Evolutionary conservation across 1,140 invertebrate species (phyloP), one percentile per base, ranked within the genome.

Genomic region (Choristoneura fumiferana): DNA sequence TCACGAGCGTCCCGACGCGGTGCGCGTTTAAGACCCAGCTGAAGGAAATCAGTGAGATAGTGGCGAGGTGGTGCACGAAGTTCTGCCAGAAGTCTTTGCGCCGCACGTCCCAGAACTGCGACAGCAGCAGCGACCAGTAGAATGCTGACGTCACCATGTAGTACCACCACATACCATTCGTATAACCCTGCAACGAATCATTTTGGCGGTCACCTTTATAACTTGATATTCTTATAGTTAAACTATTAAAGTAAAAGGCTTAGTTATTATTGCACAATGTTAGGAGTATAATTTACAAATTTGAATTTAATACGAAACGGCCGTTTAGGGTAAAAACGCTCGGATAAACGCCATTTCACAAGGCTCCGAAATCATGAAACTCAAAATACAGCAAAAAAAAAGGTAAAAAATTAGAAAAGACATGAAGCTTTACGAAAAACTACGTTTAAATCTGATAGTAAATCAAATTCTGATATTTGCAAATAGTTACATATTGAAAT

Each of bases 81-180:
- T 99, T 99, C 91, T 99, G 97, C 95, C 96, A 96, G 87, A 99
- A 99, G 90, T 99, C 98, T 91, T 98, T 97, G 49, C 95, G 92
- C 71, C 95, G 96, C 34, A 97, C 94, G 87, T 99, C 98, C 77
- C 95, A 95, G 89, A 98, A 98, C 82, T 99, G 96, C 12, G 96
- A 97, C 36, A 97, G 92, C 40, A 96, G 94, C 54, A 99, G 90
- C 4, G 98, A 95, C 95, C 97, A 97, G 86, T 99, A 99, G 90
- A 99, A 99, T 40, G 95, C 93, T 71, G 97, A 92, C 15, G 97
- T 97, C 58, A 98, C 91, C 93, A 98, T 97, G 89, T 99, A 99
- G 84, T 99, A 99, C 96, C 95, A 98, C 96, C 97, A 96, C 4
- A 96, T 87, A 75, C 96, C 95, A 54, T 65, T 86, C 1, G 91